Evolutionary conservation across 2,888 invertebrate species (phyloP), one percentile per base, ranked within the genome.

Genomic region (Cheilosia vernalis): DNA sequence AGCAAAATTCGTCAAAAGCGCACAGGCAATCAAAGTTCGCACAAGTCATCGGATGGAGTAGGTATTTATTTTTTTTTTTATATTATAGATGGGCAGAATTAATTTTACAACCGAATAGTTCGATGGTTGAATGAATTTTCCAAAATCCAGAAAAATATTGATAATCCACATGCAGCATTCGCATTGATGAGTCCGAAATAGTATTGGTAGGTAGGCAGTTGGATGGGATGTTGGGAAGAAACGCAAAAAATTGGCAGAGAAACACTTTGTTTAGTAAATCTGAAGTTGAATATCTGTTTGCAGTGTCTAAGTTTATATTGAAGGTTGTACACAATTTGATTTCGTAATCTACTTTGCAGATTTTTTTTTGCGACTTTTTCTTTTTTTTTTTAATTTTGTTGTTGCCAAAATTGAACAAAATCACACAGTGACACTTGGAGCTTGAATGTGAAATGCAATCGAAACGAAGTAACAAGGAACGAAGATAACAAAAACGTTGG

Each of bases 181-280:
- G n/a, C n/a, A 60, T 69, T 70, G 37, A 61, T 74, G 13, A 84
- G 63, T 74, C 79, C 83, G 78, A 72, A 61, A 66, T 4, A n/a
- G 64, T 30, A 9, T 70, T 76, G 70, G 37, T 7, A 27, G 70
- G 37, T 7, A 27, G 58, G 40, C 27, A 72, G 61, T 55, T 61
- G 66, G 66, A 33, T 63, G 61, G 79, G 78, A 67, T 80, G 73
- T n/a, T 51, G 33, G 81, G 33, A 19, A 61, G 64, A 70, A 80
- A 64, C 24, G 55, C 70, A 84, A 47, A 42, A 66, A 74, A 63
- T 63, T 40, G 51, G 79, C 74, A 37, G 37, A 13, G 40, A 80
- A 78, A 66, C 80, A 84, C 69, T 74, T 70, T 80, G 66, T 80
- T 84, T 84, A 84, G 84, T 84, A 76, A 53, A 27, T 60, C 53